A percentile compares a stretch with the other conserved stretches of the same genome.
Evolutionary conservation across 2,888 invertebrate genomes (phyloP).

Genomic region (Zootermopsis nevadensis): DNA sequence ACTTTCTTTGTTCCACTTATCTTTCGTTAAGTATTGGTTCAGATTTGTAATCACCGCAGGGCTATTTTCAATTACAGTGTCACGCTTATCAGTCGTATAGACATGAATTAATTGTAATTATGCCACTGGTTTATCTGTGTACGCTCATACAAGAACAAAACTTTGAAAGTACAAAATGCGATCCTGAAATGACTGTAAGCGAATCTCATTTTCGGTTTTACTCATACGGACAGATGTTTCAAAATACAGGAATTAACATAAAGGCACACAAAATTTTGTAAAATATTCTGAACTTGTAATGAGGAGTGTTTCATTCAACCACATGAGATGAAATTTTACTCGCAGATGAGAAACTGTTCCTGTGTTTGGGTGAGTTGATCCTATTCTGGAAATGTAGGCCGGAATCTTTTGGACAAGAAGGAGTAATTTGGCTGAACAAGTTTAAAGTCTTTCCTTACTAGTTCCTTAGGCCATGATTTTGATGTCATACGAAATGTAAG

Average conservation of each 20-base stretch:
- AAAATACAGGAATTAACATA: not conserved
- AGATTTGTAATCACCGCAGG: not conserved
- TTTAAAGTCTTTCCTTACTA: not conserved
- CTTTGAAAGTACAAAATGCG: not conserved
- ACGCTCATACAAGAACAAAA: not conserved
- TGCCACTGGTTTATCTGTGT: not conserved
- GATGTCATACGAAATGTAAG: too few species aligned
- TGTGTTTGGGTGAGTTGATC: not conserved
- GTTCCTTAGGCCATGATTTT: not conserved
- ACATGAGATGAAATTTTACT: not conserved
- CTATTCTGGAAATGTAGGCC: not conserved
- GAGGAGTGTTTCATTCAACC: too few species aligned
- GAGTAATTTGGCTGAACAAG: not conserved
- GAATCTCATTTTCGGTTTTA: not conserved
- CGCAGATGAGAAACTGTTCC: not conserved
- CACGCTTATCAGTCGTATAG: not conserved
- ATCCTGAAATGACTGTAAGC: too few species aligned
- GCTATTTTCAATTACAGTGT: not conserved
- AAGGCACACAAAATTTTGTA: too few species aligned
- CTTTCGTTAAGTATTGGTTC: not conserved
- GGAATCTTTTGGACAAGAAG: not conserved
- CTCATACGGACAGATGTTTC: too few species aligned
- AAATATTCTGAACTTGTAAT: too few species aligned
- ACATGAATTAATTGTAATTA: not conserved
- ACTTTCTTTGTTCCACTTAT: not conserved